A percentile compares a stretch with the other conserved stretches of the same genome.
Evolutionary conservation across 2,888 invertebrate species (phyloP).

Genomic region (Hyles lineata): DNA sequence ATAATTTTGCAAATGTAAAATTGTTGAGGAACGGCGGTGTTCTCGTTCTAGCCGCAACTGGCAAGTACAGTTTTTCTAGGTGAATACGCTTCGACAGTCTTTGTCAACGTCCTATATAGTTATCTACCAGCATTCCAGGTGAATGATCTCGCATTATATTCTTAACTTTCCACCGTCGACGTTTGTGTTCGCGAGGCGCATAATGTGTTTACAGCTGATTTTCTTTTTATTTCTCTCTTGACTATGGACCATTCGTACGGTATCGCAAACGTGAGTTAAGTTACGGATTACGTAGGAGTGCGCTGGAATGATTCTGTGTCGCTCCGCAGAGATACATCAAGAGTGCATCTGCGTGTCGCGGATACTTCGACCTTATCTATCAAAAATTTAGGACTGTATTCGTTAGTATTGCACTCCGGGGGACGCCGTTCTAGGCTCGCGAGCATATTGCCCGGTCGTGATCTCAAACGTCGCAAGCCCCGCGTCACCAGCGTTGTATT

Average conservation of each 20-base stretch:
- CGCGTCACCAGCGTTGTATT: slow-evolving; percentile 54
- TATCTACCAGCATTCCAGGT: slow-evolving; percentile 72
- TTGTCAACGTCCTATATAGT: slow-evolving; percentile 68
- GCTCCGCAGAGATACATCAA: slow-evolving; percentile 62
- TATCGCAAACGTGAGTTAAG: slow-evolving; percentile 63
- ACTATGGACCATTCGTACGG: slow-evolving; percentile 47
- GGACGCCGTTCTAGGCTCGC: slow-evolving; percentile 76
- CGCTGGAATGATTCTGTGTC: slow-evolving; percentile 62
- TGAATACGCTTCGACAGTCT: slow-evolving; percentile 63
- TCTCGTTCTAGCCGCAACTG: slow-evolving; percentile 9
- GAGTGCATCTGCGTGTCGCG: slow-evolving; percentile 60
- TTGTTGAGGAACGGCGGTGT: neutral
- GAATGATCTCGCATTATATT: slow-evolving; percentile 64
- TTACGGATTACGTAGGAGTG: slow-evolving; percentile 73
- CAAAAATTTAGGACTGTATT: slow-evolving; percentile 82
- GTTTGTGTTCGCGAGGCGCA: slow-evolving; percentile 36
- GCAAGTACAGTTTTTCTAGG: slow-evolving; percentile 49
- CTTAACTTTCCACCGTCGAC: slow-evolving; percentile 47
- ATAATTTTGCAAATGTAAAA: slow-evolving; percentile 6
- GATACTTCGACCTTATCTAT: slow-evolving; percentile 78
- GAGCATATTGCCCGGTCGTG: slow-evolving; percentile 57
- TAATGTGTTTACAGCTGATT: slow-evolving; percentile 33
- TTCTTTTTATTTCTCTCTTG: slow-evolving; percentile 42
- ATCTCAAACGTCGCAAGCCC: slow-evolving; percentile 56
- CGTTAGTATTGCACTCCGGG: slow-evolving; percentile 76